Evolutionary conservation across 2,888 invertebrate species (phyloP), one percentile per base, ranked within the genome.

Genomic region (Anaspis maculata): DNA sequence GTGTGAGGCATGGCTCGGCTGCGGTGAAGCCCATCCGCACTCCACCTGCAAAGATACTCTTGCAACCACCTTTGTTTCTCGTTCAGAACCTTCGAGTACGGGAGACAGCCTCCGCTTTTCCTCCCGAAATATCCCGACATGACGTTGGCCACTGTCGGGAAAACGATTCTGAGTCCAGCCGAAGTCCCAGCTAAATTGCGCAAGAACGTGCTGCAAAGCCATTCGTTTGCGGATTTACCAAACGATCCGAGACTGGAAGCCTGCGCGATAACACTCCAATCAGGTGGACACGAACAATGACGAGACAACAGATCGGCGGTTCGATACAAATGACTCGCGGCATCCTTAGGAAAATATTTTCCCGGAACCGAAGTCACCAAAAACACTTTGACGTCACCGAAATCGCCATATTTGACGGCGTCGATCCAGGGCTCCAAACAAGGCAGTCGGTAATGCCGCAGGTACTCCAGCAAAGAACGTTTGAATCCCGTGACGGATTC

Each of bases 1-100:
- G 96, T 89, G 57, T 98, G 97, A 0, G 98, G 98, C 79, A 92
- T 87, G 0, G 94, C 92, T 34, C 74, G 66, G 27, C 81, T 77
- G n/a, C 97, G 72, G 9, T 73, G 64, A 0, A 77, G 72, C 0
- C 67, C 61, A 2, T 76, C 76, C 0, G 88, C 80, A 52, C 77
- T 79, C 97, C 97, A 97, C 49, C n/a, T n/a, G n/a, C n/a, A n/a
- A n/a, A n/a, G n/a, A 57, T 77, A 82, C 1, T 72, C 64, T 33
- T 75, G 76, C 0, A 96, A 69, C 89, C 92, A 96, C 0, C 69
- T 65, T 55, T 97, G 96, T 53, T 89, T 94, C 10, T 73, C 70
- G 54, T 92, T 86, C 0, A 75, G 77, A 13, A 72, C 45, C 74
- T 16, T 62, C 1, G 57, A 52, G 42, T 97, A 97, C 0, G 95